Evolutionary conservation across 2,888 invertebrate genomes (phyloP).

Genomic region (Pammene fasciana): DNA sequence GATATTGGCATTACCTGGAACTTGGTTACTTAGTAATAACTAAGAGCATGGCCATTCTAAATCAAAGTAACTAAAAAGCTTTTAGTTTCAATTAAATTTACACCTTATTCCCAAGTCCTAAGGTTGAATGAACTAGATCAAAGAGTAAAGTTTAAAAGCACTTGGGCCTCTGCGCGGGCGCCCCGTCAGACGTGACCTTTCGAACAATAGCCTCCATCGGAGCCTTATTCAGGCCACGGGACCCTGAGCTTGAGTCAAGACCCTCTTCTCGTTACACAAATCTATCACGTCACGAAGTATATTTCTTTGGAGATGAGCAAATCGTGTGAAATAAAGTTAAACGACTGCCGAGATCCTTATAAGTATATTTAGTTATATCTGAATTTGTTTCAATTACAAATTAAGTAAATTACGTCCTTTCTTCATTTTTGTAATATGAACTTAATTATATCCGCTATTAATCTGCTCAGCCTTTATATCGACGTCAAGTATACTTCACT

Average conservation of each 20-base stretch:
- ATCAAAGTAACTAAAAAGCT: constrained; percentile 1
- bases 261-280: constrained; percentile 50
- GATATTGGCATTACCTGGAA: constrained; percentile 4
- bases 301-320: background rate
- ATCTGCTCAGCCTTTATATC: background rate
- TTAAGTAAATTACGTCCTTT: background rate
- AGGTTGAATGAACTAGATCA: constrained; percentile 1
- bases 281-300: constrained; percentile 7
- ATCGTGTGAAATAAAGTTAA: background rate
- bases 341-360: background rate
- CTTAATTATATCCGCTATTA: background rate
- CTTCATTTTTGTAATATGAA: background rate
- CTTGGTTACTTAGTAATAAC: constrained; percentile 25
- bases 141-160: constrained; percentile 21
- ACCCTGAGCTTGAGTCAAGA: constrained; percentile 59
- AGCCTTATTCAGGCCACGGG: constrained; percentile 57
- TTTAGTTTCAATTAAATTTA: background rate
- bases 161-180: constrained; percentile 41
- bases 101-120: constrained; percentile 5
- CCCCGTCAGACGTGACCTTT: constrained; percentile 55
- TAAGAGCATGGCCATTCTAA: constrained; percentile 33
- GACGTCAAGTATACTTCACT: background rate
- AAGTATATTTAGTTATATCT: too few relatives aligned
- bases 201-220: constrained; percentile 66
- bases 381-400: background rate